Evolutionary conservation across 64 coral and sea anemone species (phyloP).

Genomic region (Dendrophyllia cribrosa): DNA sequence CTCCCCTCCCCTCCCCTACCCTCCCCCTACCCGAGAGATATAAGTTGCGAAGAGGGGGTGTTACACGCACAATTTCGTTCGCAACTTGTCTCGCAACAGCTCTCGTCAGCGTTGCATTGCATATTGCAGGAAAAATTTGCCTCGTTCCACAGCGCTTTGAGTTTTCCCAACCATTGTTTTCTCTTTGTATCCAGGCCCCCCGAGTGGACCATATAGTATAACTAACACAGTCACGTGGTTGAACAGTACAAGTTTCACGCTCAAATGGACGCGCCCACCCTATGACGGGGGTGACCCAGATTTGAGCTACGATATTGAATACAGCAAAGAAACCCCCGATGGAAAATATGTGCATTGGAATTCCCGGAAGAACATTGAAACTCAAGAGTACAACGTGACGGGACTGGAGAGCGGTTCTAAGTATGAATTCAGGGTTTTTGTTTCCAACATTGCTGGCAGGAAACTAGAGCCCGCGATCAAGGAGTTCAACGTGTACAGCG

Average conservation of each 20-base stretch:
- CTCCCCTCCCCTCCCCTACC: too few relatives aligned
- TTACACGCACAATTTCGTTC: too few relatives aligned
- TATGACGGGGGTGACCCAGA: slow-evolving; percentile 73
- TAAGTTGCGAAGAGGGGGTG: too few relatives aligned
- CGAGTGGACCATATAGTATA: slow-evolving; percentile 76
- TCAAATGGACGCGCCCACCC: slow-evolving; percentile 75
- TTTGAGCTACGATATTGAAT: slow-evolving; percentile 76
- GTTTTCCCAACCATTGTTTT: not conserved
- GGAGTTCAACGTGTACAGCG: slow-evolving; percentile 49
- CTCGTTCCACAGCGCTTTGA: too few relatives aligned
- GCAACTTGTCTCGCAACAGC: too few relatives aligned
- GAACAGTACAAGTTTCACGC: slow-evolving; percentile 68
- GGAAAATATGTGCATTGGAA: slow-evolving; percentile 77
- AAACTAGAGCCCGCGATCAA: slow-evolving; percentile 75
- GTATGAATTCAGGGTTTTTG: slow-evolving; percentile 75
- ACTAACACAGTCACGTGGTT: slow-evolving; percentile 71
- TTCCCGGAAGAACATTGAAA: slow-evolving; percentile 55
- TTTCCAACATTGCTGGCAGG: slow-evolving; percentile 69
- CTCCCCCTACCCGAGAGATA: too few relatives aligned
- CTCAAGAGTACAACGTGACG: slow-evolving; percentile 60
- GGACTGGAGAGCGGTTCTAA: slow-evolving; percentile 60
- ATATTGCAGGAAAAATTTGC: too few relatives aligned
- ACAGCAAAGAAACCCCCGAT: slow-evolving; percentile 58
- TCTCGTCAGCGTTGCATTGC: not conserved
- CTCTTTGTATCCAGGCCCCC: slow-evolving; percentile 57